Conservation (phyloP, 2,888 invertebrate genomes). For the Coleophora flavipennella region DNA sequence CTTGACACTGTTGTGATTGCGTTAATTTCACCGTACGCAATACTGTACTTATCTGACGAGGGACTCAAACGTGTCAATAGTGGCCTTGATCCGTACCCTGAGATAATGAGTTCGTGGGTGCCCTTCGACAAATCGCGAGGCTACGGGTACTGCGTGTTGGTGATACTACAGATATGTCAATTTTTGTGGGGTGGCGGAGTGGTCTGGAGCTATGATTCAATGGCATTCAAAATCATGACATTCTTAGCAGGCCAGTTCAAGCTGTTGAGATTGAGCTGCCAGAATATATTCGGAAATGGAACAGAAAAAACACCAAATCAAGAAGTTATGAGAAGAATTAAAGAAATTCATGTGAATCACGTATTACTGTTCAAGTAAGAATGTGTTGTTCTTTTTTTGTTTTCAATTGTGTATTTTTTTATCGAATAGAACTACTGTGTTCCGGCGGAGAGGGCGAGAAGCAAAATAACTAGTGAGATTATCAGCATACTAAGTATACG, state of each 20-base stretch:
- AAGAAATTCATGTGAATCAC: slow-evolving; percentile 43
- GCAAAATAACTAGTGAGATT: too few species aligned
- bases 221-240: slow-evolving; percentile 48
- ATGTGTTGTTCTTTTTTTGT: too few species aligned
- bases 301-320: too few species aligned
- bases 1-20: slow-evolving; percentile 41
- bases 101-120: slow-evolving; percentile 55
- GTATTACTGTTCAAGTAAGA: slow-evolving; percentile 40
- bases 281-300: slow-evolving; percentile 33
- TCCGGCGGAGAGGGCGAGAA: too few species aligned
- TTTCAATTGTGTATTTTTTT: too few species aligned
- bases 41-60: slow-evolving; percentile 32
- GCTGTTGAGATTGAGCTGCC: slow-evolving; percentile 38
- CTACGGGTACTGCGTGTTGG: slow-evolving; percentile 36
- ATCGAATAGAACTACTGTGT: too few species aligned
- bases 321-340: slow-evolving; percentile 35
- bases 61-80: too few species aligned
- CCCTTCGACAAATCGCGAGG: slow-evolving; percentile 45
- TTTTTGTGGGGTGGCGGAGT: slow-evolving; percentile 54
- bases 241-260: slow-evolving; percentile 55
- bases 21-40: slow-evolving; percentile 38
- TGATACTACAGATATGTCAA: slow-evolving; percentile 34
- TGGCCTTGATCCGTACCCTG: slow-evolving; percentile 41
- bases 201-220: slow-evolving; percentile 52
- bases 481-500: too few species aligned